Evolutionary conservation across 2,797 vertebrate genomes (phyloP).

Genomic region (Parambassis ranga): DNA sequence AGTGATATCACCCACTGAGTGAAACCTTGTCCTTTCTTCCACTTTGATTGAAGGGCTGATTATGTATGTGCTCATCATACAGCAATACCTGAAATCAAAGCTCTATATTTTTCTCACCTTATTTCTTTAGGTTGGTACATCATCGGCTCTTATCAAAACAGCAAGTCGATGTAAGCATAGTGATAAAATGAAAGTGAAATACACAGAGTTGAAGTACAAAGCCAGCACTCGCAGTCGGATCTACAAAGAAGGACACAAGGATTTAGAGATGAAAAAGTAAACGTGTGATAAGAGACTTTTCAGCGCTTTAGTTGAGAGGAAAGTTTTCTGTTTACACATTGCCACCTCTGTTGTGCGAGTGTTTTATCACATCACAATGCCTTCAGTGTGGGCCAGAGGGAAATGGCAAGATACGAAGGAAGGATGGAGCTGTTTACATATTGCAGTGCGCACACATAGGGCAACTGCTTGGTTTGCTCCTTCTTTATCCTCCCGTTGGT

Average conservation of each 20-base stretch:
- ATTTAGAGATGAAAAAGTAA: conserved; percentile 34
- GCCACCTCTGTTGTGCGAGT: conserved; percentile 6
- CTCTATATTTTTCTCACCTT: background rate
- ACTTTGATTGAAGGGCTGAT: conserved; percentile 41
- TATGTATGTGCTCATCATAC: background rate
- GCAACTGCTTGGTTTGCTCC: conserved; percentile 8
- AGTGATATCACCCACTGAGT: background rate
- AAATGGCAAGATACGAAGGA: conserved; percentile 24
- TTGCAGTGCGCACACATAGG: conserved; percentile 16
- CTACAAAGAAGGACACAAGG: conserved; percentile 19
- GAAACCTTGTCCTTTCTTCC: conserved; percentile 26
- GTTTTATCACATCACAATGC: conserved; percentile 26
- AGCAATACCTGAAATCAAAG: conserved; percentile 11
- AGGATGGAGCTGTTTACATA: conserved; percentile 27
- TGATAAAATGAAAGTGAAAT: conserved; percentile 19
- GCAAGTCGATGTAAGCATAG: background rate
- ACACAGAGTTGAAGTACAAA: conserved; percentile 22
- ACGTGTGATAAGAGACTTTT: conserved; percentile 17
- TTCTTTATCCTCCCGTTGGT: background rate
- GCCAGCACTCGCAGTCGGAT: background rate
- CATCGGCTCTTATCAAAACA: conserved; percentile 17
- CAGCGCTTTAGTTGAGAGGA: background rate
- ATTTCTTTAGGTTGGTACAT: conserved; percentile 2
- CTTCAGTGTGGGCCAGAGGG: conserved; percentile 8
- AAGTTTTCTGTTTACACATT: conserved; percentile 35